Base-by-base conservation (phyloP, 2,888 invertebrate genomes). In the Keiferia lycopersicella region DNA sequence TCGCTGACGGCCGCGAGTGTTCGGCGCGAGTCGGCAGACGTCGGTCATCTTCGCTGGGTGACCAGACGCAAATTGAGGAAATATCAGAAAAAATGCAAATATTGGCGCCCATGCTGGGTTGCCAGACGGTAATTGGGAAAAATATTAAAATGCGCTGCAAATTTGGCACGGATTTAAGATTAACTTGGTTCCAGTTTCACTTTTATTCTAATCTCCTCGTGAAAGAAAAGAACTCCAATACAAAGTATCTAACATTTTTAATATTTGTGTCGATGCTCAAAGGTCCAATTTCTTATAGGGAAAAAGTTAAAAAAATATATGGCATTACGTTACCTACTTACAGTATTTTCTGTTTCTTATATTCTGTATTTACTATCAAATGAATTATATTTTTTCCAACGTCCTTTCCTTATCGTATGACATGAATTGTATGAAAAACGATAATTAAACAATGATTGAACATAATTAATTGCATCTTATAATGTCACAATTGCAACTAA, bases 1-100 rank as follows among this genome's bases (percentile, higher is more conserved):
- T 91, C 90, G 88, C 81, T 82, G 72, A 85, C 86, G 90, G 89
- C 89, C 88, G 90, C 85, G 80, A 87, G 70, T 51, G 69, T 65
- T 83, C 84, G 82, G 71, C 57, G 38, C 53, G 59, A 60, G 65
- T 45, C 63, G 64, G 58, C 70, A 69, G 72, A 14, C 26, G 58
- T 53, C 61, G 39, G 58, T 20, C 67, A 53, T 30, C 50, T 38
- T 53, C 62, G 60, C n/a, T 41, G 45, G n/a, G n/a, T 45, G 8
- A 16, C 45, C 45, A 45, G 45, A 16, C n/a, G 7, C 2, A 45
- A 45, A 45, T 45, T 16, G 1, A 3, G n/a, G 1, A 45, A 45
- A 45, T n/a, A n/a, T n/a, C n/a, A 45, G 16, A n/a, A 16, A n/a
- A 41, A 26, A 26, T 3, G 14, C 41, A 26, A 26, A 26, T 26